Evolutionary conservation across 2,797 vertebrate genomes (phyloP).

Genomic region (Onychomys torridus): DNA sequence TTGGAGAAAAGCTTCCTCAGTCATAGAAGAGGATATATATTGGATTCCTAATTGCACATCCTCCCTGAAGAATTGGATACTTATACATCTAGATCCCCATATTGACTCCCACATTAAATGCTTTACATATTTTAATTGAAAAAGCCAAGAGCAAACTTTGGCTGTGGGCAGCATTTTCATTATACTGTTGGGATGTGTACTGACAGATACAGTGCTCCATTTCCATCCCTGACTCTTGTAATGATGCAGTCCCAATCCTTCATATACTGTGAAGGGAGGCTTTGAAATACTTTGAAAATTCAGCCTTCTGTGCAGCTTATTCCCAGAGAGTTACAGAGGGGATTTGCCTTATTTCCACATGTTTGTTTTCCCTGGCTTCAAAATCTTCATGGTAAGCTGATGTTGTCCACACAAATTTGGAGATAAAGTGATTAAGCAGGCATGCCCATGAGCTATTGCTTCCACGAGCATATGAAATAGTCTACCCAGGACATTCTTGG

Average conservation of each 20-base stretch:
- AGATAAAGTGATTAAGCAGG: constrained; percentile 73
- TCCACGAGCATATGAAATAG: constrained; percentile 22
- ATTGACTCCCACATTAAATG: constrained; percentile 2
- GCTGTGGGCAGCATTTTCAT: not conserved
- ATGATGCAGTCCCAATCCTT: constrained; percentile 36
- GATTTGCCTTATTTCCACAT: constrained; percentile 41
- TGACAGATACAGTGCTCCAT: not conserved
- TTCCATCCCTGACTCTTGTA: not conserved
- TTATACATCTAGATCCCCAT: constrained; percentile 12
- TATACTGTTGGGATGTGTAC: not conserved
- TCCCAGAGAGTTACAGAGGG: constrained; percentile 29
- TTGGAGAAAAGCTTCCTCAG: not conserved
- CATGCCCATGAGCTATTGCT: constrained; percentile 38
- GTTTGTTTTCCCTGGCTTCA: constrained; percentile 45
- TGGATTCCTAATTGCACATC: not conserved
- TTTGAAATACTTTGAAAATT: constrained; percentile 54
- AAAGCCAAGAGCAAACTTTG: constrained; percentile 24
- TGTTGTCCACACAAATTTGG: constrained; percentile 50
- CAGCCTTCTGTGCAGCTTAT: constrained; percentile 43
- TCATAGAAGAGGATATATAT: not conserved
- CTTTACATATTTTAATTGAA: constrained; percentile 41
- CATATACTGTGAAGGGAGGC: not conserved
- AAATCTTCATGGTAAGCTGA: constrained; percentile 51
- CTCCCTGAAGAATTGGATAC: not conserved
- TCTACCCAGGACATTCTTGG: not conserved